Base-by-base conservation (phyloP, 2,113 vertebrate species). In the Neolamprologus brichardi region DNA sequence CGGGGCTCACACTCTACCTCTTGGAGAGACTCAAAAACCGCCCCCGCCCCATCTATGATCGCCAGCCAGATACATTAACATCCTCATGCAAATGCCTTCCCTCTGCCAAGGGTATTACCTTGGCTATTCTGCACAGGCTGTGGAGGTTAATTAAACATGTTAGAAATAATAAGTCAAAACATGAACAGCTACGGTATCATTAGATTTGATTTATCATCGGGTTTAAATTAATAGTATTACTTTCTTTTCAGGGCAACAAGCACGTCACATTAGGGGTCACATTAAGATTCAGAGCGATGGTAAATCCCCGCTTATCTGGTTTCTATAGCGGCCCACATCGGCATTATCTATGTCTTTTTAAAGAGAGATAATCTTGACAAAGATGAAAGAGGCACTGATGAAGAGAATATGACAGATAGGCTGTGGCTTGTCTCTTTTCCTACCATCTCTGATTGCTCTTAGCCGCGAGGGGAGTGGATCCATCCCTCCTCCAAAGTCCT, bases 21-120 rank as follows among this genome's bases (percentile, higher is more conserved):
- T 88, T 72, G 87, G 58, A 88, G 90, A 82, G 18, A 23, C 51
- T 88, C 79, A 88, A 2, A 87, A 81, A 10, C 64, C 18, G 18
- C 54, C 80, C 39, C 78, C 44, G 4, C 51, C 88, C 25, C 18
- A 25, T 44, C 85, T 46, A 3, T 78, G 9, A 25, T 58, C 39
- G 1, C 56, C 7, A n/a, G 81, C 85, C 85, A 89, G 83, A 88
- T 70, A 83, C 77, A 64, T 85, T 86, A 90, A 53, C 56, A n/a
- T 79, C 81, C 80, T 79, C 17, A 82, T 83, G 80, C 70, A 82
- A 78, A 91, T 52, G 80, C 10, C 1, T 17, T 78, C 51, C 8
- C 56, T 23, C 37, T 54, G 89, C 89, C 91, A 84, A 56, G 20
- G 82, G 82, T 86, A 78, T 88, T 67, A 87, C 84, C 79, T 81